Percentiles rank a stretch among this genome's conserved stretches.
phyloP scores from a whole-genome alignment of 2,113 vertebrate genomes.

The Globicephala melas region DNA sequence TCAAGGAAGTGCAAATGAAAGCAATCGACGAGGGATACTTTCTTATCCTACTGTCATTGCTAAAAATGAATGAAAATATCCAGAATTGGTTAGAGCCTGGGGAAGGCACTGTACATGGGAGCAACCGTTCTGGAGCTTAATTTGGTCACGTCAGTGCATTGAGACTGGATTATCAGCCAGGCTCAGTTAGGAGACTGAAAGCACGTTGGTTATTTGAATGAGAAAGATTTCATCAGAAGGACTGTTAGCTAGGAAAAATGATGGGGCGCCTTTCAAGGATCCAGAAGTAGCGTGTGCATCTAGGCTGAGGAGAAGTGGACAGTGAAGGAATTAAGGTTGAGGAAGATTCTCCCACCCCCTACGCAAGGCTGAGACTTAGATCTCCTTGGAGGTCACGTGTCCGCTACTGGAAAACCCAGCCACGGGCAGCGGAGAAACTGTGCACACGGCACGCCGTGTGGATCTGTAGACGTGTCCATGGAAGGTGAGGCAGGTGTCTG shows the following conservation, averaged over 20 bases:
- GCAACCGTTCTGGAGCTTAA: background rate
- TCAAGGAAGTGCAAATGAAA: background rate
- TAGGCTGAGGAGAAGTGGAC: background rate
- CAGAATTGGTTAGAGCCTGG: background rate
- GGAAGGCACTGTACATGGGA: background rate
- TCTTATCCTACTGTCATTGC: background rate
- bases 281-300: background rate
- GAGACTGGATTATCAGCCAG: background rate
- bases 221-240: background rate
- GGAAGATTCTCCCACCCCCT: background rate
- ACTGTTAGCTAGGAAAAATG: background rate
- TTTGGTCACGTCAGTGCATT: background rate
- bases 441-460: too few relatives aligned
- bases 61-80: background rate
- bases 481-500: background rate
- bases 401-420: background rate
- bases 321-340: background rate
- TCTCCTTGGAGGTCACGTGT: background rate
- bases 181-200: background rate
- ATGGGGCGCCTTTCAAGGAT: background rate
- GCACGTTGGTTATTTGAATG: background rate
- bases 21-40: background rate
- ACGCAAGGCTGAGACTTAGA: background rate
- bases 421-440: background rate
- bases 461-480: background rate